Percentiles rank a stretch among this genome's conserved stretches.
Conservation (phyloP, 2,113 vertebrate genomes). For the Quiscalus mexicanus region DNA sequence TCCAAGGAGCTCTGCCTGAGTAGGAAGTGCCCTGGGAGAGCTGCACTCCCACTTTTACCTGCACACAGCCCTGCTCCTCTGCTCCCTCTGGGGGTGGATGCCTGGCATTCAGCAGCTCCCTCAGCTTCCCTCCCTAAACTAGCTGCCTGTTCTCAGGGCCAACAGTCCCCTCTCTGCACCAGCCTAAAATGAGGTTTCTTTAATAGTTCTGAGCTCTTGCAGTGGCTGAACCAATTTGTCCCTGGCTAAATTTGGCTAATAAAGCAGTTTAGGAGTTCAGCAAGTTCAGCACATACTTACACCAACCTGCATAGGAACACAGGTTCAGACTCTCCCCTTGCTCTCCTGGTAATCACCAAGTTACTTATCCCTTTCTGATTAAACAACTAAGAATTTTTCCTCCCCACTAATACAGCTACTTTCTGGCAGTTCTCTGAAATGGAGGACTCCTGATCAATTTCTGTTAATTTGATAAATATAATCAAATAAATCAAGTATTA, state of each 20-base stretch:
- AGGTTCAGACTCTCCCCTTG: not conserved
- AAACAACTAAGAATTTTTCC: not conserved
- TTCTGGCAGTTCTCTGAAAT: slow-evolving; percentile 18
- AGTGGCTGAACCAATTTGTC: not conserved
- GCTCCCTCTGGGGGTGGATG: not conserved
- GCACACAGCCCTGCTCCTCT: not conserved
- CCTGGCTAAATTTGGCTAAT: not conserved
- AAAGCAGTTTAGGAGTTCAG: not conserved
- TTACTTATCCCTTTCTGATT: not conserved
- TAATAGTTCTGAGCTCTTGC: not conserved
- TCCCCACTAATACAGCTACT: not conserved
- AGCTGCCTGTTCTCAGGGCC: not conserved
- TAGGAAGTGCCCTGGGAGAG: not conserved
- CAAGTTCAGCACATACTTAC: not conserved
- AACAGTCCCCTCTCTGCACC: not conserved
- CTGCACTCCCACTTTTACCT: not conserved
- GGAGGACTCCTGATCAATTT: not conserved
- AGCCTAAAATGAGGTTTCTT: not conserved
- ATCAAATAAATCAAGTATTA: slow-evolving; percentile 47
- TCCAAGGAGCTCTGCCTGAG: not conserved
- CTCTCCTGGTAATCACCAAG: not conserved
- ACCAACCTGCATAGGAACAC: not conserved
- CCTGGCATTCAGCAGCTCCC: not conserved
- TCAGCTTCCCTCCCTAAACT: not conserved
- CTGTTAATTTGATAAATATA: slow-evolving; percentile 27